Evolutionary conservation across 2,888 invertebrate genomes (phyloP).

Genomic region (Gandaritis pyraliata): DNA sequence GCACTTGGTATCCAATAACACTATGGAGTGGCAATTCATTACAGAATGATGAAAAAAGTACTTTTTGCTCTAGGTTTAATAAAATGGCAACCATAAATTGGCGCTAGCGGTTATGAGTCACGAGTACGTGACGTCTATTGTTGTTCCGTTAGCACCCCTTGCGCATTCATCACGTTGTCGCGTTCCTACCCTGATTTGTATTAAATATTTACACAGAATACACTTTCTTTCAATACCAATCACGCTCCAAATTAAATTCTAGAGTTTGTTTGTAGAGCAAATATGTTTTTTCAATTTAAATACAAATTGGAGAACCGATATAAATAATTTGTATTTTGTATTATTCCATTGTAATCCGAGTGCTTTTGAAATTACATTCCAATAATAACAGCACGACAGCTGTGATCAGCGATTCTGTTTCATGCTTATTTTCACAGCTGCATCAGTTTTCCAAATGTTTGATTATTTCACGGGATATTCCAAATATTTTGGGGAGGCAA

Average conservation of each 20-base stretch:
- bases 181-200: conserved; percentile 40
- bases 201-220: conserved; percentile 20
- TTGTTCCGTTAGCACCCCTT: conserved; percentile 52
- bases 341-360: conserved; percentile 19
- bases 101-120: conserved; percentile 73
- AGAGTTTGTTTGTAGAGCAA: not conserved
- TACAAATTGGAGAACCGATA: conserved; percentile 15
- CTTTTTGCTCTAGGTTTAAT: conserved; percentile 35
- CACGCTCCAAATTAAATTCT: conserved; percentile 7
- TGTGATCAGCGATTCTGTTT: conserved; percentile 22
- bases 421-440: conserved; percentile 18
- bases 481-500: not conserved
- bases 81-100: conserved; percentile 69
- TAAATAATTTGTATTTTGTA: conserved; percentile 11
- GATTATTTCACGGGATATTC: not conserved
- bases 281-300: conserved; percentile 1
- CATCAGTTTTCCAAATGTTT: conserved; percentile 1
- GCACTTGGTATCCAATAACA: too few species aligned
- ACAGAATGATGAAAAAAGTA: conserved; percentile 5
- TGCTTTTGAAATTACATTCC: conserved; percentile 22
- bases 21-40: not conserved
- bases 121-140: conserved; percentile 73
- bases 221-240: conserved; percentile 10
- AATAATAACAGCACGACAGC: conserved; percentile 18
- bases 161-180: conserved; percentile 65